Evolutionary conservation across 92 coral and sea anemone species (phyloP).

Genomic region (Phenganax stokvisi): DNA sequence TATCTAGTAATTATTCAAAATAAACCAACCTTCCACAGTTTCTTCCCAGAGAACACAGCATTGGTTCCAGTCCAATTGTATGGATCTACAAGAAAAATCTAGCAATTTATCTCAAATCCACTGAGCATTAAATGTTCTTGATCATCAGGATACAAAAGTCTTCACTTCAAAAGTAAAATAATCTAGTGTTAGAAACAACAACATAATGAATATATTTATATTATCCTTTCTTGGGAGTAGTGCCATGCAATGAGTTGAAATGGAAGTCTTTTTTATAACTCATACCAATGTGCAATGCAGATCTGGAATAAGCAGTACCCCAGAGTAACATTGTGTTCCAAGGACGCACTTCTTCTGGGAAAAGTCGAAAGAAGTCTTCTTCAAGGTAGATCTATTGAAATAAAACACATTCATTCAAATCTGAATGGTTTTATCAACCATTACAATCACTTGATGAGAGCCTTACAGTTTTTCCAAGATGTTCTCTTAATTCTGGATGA

Average conservation of each 20-base stretch:
- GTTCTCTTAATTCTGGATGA: constrained; percentile 62
- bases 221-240: too few relatives aligned
- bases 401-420: neutral
- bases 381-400: constrained; percentile 55
- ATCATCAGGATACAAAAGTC: too few relatives aligned
- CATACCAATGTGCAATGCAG: constrained; percentile 75
- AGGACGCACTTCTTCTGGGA: constrained; percentile 73
- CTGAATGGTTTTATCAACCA: too few relatives aligned
- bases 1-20: neutral
- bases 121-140: too few relatives aligned
- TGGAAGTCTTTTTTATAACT: too few relatives aligned
- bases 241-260: too few relatives aligned
- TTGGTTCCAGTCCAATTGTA: constrained; percentile 97
- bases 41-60: constrained; percentile 77
- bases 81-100: constrained; percentile 52
- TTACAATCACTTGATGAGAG: too few relatives aligned
- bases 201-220: too few relatives aligned
- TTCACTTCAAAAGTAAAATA: too few relatives aligned
- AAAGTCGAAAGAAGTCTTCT: constrained; percentile 80
- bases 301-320: constrained; percentile 85
- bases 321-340: constrained; percentile 94
- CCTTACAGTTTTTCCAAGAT: constrained; percentile 67
- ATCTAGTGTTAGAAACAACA: too few relatives aligned
- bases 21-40: constrained; percentile 75
- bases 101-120: too few relatives aligned